Evolutionary conservation across 2,113 vertebrate genomes (phyloP).

Genomic region (Nanger granti): DNA sequence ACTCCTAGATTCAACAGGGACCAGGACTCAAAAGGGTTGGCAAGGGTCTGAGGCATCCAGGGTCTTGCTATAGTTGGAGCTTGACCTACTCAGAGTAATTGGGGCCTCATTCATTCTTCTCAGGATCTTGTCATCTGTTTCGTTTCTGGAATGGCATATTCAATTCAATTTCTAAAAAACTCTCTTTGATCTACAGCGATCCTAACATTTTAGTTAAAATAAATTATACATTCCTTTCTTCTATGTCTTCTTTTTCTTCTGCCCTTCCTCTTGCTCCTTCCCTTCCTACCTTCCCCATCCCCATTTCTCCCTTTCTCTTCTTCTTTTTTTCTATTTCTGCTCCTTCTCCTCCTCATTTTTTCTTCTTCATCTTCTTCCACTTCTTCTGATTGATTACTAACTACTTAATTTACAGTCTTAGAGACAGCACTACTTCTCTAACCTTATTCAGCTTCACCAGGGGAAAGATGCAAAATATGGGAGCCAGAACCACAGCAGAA

Average conservation of each 20-base stretch:
- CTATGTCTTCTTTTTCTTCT: not conserved
- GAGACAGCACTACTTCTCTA: not conserved
- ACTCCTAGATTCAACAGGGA: not conserved
- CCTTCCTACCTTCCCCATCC: not conserved
- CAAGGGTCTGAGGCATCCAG: rapidly evolving
- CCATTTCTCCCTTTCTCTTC: rapidly evolving
- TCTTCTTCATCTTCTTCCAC: not conserved
- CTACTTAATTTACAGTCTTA: not conserved
- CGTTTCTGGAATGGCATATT: not conserved
- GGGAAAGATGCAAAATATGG: not conserved
- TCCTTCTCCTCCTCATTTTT: no score
- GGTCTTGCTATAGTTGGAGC: rapidly evolving
- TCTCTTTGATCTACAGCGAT: not conserved
- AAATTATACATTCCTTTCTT: not conserved
- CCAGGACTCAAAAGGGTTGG: rapidly evolving
- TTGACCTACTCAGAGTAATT: not conserved
- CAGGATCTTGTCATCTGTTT: not conserved
- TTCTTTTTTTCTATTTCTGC: rapidly evolving
- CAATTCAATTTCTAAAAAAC: not conserved
- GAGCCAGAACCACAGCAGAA: not conserved
- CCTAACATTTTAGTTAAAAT: not conserved
- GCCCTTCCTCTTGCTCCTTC: not conserved
- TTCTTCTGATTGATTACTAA: not conserved
- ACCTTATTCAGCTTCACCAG: not conserved
- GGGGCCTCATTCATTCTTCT: not conserved